These are phyloP conservation scores for Corella eumyota DNA, from an alignment of 23 tunicate species.

Conservation along the genomic window DNA sequence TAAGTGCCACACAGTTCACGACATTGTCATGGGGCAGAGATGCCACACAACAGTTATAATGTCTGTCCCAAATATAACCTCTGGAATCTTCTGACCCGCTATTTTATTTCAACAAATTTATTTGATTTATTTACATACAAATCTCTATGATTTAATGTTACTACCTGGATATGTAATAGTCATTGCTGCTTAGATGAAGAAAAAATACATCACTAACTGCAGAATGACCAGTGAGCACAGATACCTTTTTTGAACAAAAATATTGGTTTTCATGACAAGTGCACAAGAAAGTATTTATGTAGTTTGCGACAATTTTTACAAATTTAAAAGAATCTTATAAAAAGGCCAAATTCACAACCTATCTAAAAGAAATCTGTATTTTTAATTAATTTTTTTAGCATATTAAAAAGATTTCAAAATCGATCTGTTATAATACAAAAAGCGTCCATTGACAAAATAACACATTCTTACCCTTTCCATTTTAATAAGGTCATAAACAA, in stretches of 20 bases:
- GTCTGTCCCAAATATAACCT: slow-evolving; percentile 72
- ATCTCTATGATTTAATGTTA: too few species aligned
- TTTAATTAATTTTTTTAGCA: too few species aligned
- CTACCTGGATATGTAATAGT: slow-evolving; percentile 55
- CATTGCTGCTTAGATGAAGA: slow-evolving; percentile 40
- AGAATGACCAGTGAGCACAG: slow-evolving; percentile 28
- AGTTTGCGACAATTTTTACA: too few species aligned
- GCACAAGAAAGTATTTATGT: too few species aligned
- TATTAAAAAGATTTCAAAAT: too few species aligned
- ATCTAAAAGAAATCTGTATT: too few species aligned
- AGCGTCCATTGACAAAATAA: too few species aligned
- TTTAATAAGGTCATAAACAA: slow-evolving; percentile 45
- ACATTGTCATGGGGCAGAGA: slow-evolving; percentile 44
- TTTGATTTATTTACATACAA: neutral
- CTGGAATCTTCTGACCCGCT: slow-evolving; percentile 69
- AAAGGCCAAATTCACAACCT: too few species aligned
- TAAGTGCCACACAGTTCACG: slow-evolving; percentile 77
- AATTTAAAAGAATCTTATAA: too few species aligned
- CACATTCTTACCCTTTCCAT: slow-evolving; percentile 31
- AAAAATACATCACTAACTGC: slow-evolving; percentile 57
- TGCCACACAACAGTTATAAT: slow-evolving; percentile 20
- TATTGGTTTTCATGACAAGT: neutral
- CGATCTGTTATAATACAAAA: too few species aligned
- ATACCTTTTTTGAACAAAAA: slow-evolving; percentile 2
- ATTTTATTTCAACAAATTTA: neutral